phyloP scores from a whole-genome alignment of 2,797 vertebrate species.

The Strix occidentalis region DNA sequence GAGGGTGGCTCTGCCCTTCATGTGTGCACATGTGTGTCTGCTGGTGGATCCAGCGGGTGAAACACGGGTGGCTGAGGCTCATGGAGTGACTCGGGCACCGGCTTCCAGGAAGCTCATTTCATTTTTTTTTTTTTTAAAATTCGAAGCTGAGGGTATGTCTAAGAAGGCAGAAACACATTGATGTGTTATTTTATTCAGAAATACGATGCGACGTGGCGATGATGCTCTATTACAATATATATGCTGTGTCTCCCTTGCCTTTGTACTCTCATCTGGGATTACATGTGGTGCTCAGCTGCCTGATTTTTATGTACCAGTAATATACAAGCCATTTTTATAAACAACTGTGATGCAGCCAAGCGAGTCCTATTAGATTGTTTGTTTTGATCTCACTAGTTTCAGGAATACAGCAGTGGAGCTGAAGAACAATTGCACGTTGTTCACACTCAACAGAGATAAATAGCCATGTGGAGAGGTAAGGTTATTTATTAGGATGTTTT shows the following conservation, averaged over 20 bases:
- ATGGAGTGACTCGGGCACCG: accelerated
- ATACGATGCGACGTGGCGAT: accelerated
- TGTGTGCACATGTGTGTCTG: no score
- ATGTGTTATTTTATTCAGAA: background rate
- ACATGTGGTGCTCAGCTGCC: background rate
- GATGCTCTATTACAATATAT: no score
- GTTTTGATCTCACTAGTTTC: background rate
- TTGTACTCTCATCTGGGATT: background rate
- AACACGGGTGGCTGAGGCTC: accelerated
- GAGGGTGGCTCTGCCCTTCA: background rate
- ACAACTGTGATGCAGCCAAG: background rate
- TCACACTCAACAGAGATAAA: background rate
- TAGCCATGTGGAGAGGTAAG: background rate
- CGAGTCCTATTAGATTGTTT: background rate
- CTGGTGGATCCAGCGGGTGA: no score
- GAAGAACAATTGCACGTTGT: background rate
- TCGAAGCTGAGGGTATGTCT: background rate
- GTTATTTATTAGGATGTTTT: background rate
- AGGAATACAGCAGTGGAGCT: background rate
- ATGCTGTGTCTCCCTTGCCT: background rate
- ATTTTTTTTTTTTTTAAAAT: no score
- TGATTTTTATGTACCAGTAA: background rate
- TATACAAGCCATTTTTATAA: background rate
- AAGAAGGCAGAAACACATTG: accelerated
- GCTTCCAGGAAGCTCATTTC: background rate